phyloP scores from a whole-genome alignment of 2,888 invertebrate genomes.

The Ypsolopha scabrella region DNA sequence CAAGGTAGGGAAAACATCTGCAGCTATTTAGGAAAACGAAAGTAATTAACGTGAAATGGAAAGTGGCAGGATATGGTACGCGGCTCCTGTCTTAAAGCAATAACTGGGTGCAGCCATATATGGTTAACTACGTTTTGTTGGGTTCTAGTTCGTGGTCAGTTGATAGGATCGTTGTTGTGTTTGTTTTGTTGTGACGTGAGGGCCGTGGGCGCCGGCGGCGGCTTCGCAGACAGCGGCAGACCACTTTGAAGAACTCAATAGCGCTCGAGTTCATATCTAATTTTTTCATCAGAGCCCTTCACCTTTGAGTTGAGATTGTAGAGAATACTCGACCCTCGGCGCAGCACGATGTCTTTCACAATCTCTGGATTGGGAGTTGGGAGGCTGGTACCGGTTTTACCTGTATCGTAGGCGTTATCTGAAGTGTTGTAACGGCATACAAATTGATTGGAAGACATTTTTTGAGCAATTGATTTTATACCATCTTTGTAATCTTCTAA shows the following conservation, averaged over 20 bases:
- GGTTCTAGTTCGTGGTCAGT: conserved; percentile 43
- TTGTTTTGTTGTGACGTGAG: conserved; percentile 53
- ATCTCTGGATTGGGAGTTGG: background rate
- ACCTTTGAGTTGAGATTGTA: conserved; percentile 28
- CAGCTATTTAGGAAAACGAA: background rate
- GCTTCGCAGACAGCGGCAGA: conserved; percentile 1
- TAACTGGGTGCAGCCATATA: conserved; percentile 25
- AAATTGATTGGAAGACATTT: conserved; percentile 4
- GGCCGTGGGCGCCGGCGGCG: conserved; percentile 41
- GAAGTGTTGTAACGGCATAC: conserved; percentile 7
- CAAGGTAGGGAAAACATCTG: background rate
- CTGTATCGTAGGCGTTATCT: conserved; percentile 14
- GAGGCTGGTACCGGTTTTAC: conserved; percentile 23
- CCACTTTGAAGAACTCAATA: conserved; percentile 22
- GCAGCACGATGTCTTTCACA: conserved; percentile 16
- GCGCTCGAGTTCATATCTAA: conserved; percentile 31
- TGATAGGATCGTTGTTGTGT: conserved; percentile 19
- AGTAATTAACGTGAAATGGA: conserved; percentile 18
- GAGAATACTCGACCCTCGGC: conserved; percentile 34
- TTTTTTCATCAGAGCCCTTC: conserved; percentile 41
- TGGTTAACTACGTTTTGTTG: conserved; percentile 28
- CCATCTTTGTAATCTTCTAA: background rate
- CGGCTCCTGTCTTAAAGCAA: conserved; percentile 28
- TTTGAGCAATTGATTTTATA: background rate
- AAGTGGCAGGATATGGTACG: conserved; percentile 20